Evolutionary conservation across 2,113 vertebrate species (phyloP).

Genomic region (Apeltes quadracus): DNA sequence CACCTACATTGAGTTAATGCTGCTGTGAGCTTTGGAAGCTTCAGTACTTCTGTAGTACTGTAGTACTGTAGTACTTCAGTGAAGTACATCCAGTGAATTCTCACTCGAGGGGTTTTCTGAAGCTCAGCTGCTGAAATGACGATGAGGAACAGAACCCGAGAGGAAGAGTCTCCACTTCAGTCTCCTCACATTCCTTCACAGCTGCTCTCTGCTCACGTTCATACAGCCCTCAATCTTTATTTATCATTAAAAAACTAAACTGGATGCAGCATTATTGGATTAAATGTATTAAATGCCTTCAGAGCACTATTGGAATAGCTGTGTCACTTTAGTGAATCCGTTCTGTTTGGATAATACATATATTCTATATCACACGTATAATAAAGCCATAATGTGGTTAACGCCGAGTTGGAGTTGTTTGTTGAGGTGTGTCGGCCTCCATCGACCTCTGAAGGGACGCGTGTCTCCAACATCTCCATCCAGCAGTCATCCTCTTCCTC

Average conservation of each 20-base stretch:
- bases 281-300: background rate
- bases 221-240: too few relatives aligned
- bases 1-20: too few relatives aligned
- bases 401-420: too few relatives aligned
- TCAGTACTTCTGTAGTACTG: background rate
- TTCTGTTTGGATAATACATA: background rate
- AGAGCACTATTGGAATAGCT: background rate
- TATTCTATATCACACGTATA: too few relatives aligned
- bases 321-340: background rate
- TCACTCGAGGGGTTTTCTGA: background rate
- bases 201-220: too few relatives aligned
- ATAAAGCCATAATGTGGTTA: too few relatives aligned
- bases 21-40: too few relatives aligned
- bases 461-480: background rate
- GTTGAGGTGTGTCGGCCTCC: background rate
- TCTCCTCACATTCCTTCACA: conserved; percentile 34
- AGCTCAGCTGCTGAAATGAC: background rate
- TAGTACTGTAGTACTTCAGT: background rate
- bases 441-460: background rate
- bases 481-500: background rate
- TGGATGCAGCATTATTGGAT: background rate
- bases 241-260: background rate
- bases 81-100: too few relatives aligned
- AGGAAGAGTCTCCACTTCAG: conserved; percentile 20
- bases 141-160: background rate